Evolutionary conservation across 2,888 invertebrate genomes (phyloP).

Genomic region (Trachelus troglodyta): DNA sequence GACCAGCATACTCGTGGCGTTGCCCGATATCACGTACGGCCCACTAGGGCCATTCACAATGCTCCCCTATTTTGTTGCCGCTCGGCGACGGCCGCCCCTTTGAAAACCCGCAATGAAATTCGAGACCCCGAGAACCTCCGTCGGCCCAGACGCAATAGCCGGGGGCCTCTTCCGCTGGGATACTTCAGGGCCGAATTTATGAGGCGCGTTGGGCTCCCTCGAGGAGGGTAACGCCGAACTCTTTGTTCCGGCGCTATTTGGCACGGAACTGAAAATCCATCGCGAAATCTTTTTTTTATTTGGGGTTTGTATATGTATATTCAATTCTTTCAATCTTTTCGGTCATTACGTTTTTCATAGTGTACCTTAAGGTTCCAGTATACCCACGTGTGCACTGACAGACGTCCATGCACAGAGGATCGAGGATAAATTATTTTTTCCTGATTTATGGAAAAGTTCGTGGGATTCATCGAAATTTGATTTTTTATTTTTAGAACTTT

Average conservation of each 20-base stretch:
- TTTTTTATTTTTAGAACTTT: no score
- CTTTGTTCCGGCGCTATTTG: not conserved
- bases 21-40: conserved; percentile 1
- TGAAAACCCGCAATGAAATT: conserved; percentile 36
- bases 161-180: conserved; percentile 23
- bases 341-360: not conserved
- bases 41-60: conserved; percentile 8
- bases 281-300: not conserved
- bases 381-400: not conserved
- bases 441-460: not conserved
- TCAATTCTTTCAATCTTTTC: not conserved
- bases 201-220: conserved; percentile 25
- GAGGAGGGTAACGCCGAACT: conserved; percentile 24
- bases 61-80: conserved; percentile 24
- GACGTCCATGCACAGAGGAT: not conserved
- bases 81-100: conserved; percentile 23
- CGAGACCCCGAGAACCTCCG: conserved; percentile 27
- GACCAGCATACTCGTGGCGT: not conserved
- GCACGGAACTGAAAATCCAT: not conserved
- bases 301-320: not conserved
- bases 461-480: not conserved
- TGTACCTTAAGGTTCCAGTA: not conserved
- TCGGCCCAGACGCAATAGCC: not conserved
- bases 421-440: not conserved
- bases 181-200: conserved; percentile 25